These are phyloP conservation scores for Tipula lateralis DNA, from an alignment of 2,888 invertebrate genomes.

Conservation along the genomic window DNA sequence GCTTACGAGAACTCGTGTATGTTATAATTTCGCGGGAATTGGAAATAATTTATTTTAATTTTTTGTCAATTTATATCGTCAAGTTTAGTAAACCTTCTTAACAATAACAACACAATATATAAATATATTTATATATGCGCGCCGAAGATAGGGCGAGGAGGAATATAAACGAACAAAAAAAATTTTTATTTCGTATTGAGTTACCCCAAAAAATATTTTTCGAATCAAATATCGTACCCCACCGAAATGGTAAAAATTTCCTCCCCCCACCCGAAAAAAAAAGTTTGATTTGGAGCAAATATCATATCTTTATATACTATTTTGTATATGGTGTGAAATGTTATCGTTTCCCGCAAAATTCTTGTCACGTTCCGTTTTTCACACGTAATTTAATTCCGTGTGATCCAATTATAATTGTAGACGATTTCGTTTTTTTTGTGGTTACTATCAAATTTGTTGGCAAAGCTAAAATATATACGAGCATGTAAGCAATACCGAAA, in stretches of 20 bases:
- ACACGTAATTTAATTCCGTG: constrained; percentile 14
- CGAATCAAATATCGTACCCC: background rate
- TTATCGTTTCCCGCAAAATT: background rate
- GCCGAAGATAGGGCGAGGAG: background rate
- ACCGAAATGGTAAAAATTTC: no score
- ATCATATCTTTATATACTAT: background rate
- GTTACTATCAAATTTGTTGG: background rate
- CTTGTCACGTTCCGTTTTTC: background rate
- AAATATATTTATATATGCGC: no score
- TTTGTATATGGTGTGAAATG: background rate
- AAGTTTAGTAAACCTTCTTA: background rate
- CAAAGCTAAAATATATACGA: background rate
- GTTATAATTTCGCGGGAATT: no score
- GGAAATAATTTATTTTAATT: background rate
- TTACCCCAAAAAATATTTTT: background rate
- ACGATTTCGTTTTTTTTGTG: background rate
- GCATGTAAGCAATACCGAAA: background rate
- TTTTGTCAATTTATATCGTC: background rate
- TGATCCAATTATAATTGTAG: constrained; percentile 24
- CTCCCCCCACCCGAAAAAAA: background rate
- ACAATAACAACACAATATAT: background rate
- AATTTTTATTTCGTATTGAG: background rate
- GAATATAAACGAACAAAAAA: background rate
- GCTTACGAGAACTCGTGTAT: background rate
- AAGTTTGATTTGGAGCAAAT: background rate